Evolutionary conservation across 2,888 invertebrate genomes (phyloP).

Genomic region (Megaustenia siamemsis): DNA sequence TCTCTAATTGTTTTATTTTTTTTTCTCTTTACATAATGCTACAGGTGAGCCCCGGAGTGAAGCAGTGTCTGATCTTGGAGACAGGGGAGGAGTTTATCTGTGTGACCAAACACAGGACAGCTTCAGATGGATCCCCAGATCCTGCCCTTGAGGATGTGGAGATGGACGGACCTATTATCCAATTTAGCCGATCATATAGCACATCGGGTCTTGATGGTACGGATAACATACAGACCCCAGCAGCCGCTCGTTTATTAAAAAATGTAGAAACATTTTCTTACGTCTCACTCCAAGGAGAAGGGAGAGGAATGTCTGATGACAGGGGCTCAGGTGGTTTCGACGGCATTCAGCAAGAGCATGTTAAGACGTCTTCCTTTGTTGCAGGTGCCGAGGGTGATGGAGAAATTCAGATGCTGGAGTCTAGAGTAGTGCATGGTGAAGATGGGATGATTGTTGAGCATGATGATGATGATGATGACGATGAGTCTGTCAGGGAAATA

Average conservation of each 20-base stretch:
- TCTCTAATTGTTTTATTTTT: too few relatives aligned
- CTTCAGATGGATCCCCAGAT: neutral
- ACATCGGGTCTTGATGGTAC: neutral
- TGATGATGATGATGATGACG: neutral
- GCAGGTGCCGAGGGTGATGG: constrained; percentile 40
- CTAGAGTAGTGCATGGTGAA: neutral
- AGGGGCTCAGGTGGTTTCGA: neutral
- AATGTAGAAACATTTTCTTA: constrained; percentile 18
- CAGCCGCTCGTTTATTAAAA: neutral
- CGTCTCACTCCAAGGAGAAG: neutral
- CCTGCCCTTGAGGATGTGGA: neutral
- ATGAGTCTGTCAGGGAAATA: neutral
- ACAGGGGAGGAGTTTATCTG: constrained; percentile 64
- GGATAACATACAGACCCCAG: neutral
- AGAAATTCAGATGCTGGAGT: neutral
- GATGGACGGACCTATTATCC: neutral
- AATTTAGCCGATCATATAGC: neutral
- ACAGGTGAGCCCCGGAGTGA: constrained; percentile 61
- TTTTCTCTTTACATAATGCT: too few relatives aligned
- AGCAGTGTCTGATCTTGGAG: constrained; percentile 65
- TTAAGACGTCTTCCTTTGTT: constrained; percentile 29
- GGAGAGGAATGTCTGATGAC: neutral
- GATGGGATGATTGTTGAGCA: neutral
- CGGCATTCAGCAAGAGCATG: constrained; percentile 16
- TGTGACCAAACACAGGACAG: constrained; percentile 29